Base-by-base conservation (phyloP, 2,797 vertebrate genomes). In the Sebastes alutus region DNA sequence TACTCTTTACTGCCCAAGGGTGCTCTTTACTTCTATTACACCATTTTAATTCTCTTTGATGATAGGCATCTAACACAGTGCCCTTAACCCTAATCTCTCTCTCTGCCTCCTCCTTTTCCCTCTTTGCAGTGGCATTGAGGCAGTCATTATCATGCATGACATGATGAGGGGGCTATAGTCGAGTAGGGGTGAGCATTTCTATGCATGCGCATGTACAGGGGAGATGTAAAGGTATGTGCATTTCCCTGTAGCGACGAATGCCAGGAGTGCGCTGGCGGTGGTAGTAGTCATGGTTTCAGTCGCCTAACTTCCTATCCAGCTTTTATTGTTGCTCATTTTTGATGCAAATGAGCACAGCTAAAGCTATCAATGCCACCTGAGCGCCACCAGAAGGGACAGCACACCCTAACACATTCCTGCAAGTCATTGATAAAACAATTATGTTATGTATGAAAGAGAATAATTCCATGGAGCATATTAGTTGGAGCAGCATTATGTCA, bases 31-130 rank as follows among this genome's bases (percentile, higher is more conserved):
- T 89, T 93, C 90, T 72, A 88, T 93, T 93, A 92, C 77, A 88
- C 72, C 82, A 92, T 89, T 89, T 87, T 83, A 93, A 93, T 93
- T 94, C 87, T 88, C 86, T 94, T 91, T 92, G 82, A 93, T 92
- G 88, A 93, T 86, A 81, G 81, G 75, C 85, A 91, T 91, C 86
- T 84, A 90, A 88, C 81, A 86, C 74, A 56, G 56, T 81, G 75
- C 84, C 87, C 85, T 86, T 86, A 85, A 83, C 85, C 85, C 78
- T 70, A 82, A 85, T 88, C 64, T 71, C 52, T 60, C 59, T 30
- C 30, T 35, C 74, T 69, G 23, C 27, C 69, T 71, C 72, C 56
- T 83, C 60, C 27, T 77, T 42, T 67, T 82, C 70, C 72, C 73
- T 83, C 56, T n/a, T 52, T 55, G 65, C 86, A 42, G 23, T 85